These are phyloP conservation scores for Vanessa cardui DNA, from an alignment of 2,888 invertebrate species.

Conservation along the genomic window DNA sequence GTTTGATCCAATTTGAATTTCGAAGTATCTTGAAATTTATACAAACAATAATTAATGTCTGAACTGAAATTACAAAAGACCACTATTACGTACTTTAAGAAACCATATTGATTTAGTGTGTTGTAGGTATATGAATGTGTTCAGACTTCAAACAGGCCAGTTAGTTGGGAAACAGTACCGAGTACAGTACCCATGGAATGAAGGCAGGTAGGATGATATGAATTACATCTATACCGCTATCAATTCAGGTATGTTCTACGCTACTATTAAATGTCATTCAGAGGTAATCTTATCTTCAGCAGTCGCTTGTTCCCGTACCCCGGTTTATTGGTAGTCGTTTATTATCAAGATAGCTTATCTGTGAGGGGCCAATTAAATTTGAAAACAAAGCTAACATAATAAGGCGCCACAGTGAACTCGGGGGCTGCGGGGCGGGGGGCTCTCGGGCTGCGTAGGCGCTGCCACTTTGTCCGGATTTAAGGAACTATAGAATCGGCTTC, in stretches of 20 bases:
- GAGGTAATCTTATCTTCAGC: conserved; percentile 57
- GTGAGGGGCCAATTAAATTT: conserved; percentile 82
- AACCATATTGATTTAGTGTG: too few species aligned
- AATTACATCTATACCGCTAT: conserved; percentile 24
- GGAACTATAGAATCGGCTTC: conserved; percentile 58
- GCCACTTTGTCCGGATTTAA: conserved; percentile 71
- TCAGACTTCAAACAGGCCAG: neutral
- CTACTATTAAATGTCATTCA: conserved; percentile 68
- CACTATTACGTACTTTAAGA: neutral
- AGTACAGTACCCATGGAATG: too few species aligned
- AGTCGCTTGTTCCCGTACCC: conserved; percentile 72
- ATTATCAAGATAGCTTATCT: conserved; percentile 83
- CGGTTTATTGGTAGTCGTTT: conserved; percentile 81
- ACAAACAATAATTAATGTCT: neutral
- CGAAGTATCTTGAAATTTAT: too few species aligned
- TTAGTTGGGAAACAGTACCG: neutral
- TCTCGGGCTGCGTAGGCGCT: conserved; percentile 67
- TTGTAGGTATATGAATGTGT: too few species aligned
- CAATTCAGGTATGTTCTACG: conserved; percentile 37
- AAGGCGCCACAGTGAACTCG: conserved; percentile 74
- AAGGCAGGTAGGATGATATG: conserved; percentile 13
- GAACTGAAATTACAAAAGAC: neutral
- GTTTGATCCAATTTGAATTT: too few species aligned
- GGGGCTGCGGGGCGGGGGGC: conserved; percentile 40
- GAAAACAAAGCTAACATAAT: conserved; percentile 83